These are phyloP conservation scores for Trimorus sp. DNA, from an alignment of 2,888 invertebrate genomes.

Conservation along the genomic window DNA sequence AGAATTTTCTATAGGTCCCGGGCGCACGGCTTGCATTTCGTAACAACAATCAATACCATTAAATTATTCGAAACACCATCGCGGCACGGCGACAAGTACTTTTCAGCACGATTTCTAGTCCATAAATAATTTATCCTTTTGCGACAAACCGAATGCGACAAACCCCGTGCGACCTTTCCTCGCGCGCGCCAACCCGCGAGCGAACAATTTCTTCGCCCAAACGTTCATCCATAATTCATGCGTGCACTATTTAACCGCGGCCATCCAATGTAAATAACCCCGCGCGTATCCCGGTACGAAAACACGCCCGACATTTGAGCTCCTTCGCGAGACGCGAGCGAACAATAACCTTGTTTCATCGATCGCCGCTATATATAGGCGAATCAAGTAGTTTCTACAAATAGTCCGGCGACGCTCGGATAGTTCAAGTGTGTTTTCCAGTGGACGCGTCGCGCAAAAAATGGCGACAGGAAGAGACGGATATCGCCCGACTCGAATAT, in stretches of 20 bases:
- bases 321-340: constrained; percentile 32
- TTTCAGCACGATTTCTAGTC: constrained; percentile 39
- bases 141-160: constrained; percentile 21
- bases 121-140: constrained; percentile 53
- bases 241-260: constrained; percentile 35
- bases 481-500: no score
- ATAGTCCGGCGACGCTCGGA: constrained; percentile 34
- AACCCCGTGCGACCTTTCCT: constrained; percentile 43
- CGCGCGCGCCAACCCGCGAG: constrained; percentile 24
- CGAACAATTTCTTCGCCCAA: constrained; percentile 33
- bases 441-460: constrained; percentile 30
- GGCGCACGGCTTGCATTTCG: neutral
- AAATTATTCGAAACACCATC: constrained; percentile 1
- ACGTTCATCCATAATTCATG: constrained; percentile 49
- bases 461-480: no score
- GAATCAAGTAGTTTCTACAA: constrained; percentile 57
- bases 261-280: constrained; percentile 27
- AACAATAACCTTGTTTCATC: constrained; percentile 60
- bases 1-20: constrained; percentile 9
- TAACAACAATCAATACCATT: neutral
- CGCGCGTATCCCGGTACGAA: no score
- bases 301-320: constrained; percentile 18
- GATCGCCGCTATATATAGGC: constrained; percentile 58
- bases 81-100: neutral
- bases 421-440: constrained; percentile 55